Base-by-base conservation (phyloP, 1,140 invertebrate species). In the Aphis craccivora region DNA sequence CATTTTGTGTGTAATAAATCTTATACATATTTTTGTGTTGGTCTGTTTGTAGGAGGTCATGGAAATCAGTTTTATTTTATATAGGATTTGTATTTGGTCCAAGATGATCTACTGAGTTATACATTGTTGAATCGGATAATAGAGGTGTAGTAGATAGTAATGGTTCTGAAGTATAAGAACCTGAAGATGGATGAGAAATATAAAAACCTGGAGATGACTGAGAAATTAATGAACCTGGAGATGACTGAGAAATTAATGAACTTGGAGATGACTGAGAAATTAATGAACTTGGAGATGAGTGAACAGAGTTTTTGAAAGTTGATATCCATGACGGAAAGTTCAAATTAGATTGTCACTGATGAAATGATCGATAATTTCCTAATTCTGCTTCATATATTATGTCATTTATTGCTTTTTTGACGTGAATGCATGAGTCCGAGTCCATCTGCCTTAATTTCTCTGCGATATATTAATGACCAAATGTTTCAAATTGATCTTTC, bases 311-410 rank as follows among this genome's bases (percentile, higher is more conserved):
- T 60, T 60, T 20, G 20, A 37, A 83, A 35, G 35, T 83, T 83
- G 81, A 83, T 40, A 83, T 37, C 81, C 81, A 83, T 22, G 81
- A 40, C 35, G 81, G 81, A 35, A 83, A 83, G 35, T 83, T 22
- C 81, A 83, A 35, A 83, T 83, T 81, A 35, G 76, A 37, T 81
- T 81, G 35, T 37, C n/a, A 35, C 18, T 81, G 76, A 37, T 81
- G 76, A 81, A 81, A 81, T 81, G 76, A 37, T 22, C 76, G 76
- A 81, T 35, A 81, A 81, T 40, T 81, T 40, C 76, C 76, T 35
- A 81, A 37, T 81, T 81, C 76, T 81, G 76, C 76, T 81, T 81
- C 76, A 81, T 35, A 81, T 81, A 81, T 81, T 6, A 81, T 37
- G 18, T 81, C 76, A 18, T 81, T 37, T 35, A 81, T 40, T 81